These are phyloP conservation scores for Entomyzon cyanotis DNA, from an alignment of 2,113 vertebrate species.

Conservation along the genomic window DNA sequence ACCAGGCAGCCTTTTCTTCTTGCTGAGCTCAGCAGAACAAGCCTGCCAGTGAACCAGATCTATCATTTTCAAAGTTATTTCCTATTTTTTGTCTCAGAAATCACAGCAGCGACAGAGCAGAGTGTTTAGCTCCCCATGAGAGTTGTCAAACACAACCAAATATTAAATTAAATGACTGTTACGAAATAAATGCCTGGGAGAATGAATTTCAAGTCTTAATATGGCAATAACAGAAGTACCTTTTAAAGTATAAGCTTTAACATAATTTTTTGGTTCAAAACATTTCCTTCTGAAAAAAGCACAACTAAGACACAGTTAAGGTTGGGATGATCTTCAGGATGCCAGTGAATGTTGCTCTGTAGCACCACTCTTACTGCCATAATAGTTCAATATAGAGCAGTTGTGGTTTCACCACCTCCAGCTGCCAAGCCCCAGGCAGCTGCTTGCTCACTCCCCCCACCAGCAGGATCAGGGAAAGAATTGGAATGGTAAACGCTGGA, in stretches of 20 bases:
- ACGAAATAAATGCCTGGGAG: not conserved
- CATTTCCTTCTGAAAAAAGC: not conserved
- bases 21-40: slow-evolving; percentile 27
- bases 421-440: not conserved
- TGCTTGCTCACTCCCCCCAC: not conserved
- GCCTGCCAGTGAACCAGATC: not conserved
- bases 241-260: not conserved
- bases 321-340: not conserved
- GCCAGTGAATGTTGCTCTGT: not conserved
- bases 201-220: not conserved
- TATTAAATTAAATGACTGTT: not conserved
- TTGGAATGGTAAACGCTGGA: not conserved
- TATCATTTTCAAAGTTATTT: not conserved
- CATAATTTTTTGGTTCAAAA: not conserved
- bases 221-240: not conserved
- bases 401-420: not conserved
- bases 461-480: not conserved
- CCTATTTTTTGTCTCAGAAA: not conserved
- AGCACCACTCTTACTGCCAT: not conserved
- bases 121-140: not conserved
- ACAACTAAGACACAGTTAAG: not conserved
- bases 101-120: not conserved
- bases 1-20: not conserved
- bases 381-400: not conserved
- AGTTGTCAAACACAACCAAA: not conserved